Conservation (phyloP, 2,888 invertebrate species). For the Campoplex capitator region DNA sequence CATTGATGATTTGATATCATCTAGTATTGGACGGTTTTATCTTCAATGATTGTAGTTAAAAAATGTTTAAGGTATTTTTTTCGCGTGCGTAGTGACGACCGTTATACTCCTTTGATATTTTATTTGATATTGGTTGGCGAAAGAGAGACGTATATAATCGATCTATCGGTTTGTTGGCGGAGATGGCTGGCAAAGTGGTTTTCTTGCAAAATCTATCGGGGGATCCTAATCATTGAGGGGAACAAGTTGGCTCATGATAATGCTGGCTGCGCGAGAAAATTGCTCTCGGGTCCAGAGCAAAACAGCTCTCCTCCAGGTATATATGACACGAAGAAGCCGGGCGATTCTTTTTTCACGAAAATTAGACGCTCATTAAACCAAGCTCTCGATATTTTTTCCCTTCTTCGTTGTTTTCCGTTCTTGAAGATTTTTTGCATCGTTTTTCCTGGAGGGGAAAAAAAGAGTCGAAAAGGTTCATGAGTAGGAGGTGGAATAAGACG, state of each 20-base stretch:
- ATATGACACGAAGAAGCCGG: constrained; percentile 73
- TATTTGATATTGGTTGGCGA: constrained; percentile 37
- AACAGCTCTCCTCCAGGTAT: constrained; percentile 58
- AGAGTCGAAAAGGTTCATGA: constrained; percentile 53
- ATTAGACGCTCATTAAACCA: constrained; percentile 77
- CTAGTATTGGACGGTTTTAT: constrained; percentile 3
- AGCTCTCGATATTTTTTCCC: constrained; percentile 66
- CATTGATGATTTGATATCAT: neutral
- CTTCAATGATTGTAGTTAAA: constrained; percentile 14
- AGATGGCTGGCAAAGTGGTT: constrained; percentile 53
- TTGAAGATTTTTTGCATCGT: constrained; percentile 24
- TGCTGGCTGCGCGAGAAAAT: constrained; percentile 66
- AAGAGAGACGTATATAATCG: constrained; percentile 50
- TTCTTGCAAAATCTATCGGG: constrained; percentile 65
- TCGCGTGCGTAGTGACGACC: neutral
- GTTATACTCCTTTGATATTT: neutral
- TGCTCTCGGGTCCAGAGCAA: constrained; percentile 52
- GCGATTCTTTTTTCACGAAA: constrained; percentile 70
- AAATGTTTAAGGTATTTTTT: neutral
- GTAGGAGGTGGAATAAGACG: constrained; percentile 51
- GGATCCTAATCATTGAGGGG: constrained; percentile 62
- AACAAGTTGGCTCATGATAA: constrained; percentile 37
- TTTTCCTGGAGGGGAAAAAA: constrained; percentile 19
- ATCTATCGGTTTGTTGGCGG: constrained; percentile 45
- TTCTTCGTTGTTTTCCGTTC: constrained; percentile 67